Percentiles rank a stretch among this genome's conserved stretches.
These are phyloP conservation scores for Philopotamus ludificatus DNA, from an alignment of 1,140 invertebrate species.

Conservation along the genomic window DNA sequence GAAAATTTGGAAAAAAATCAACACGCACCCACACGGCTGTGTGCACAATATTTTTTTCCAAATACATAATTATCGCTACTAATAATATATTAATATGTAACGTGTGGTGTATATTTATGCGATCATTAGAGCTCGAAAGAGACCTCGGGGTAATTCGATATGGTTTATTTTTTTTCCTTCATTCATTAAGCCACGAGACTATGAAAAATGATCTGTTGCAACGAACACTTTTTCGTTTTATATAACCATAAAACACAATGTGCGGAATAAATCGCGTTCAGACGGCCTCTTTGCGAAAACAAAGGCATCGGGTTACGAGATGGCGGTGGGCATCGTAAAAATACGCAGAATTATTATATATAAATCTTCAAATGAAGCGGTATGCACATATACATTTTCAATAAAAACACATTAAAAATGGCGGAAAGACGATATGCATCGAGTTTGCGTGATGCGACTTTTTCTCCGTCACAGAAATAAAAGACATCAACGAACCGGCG, in stretches of 20 bases:
- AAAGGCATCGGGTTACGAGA: conserved; percentile 4
- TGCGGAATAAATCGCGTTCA: conserved; percentile 14
- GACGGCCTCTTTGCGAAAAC: background rate
- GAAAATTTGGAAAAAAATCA: no score
- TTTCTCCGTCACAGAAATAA: background rate
- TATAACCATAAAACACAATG: conserved; percentile 10
- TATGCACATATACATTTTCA: no score
- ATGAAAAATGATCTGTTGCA: conserved; percentile 29
- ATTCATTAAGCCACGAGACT: conserved; percentile 23
- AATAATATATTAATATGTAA: no score
- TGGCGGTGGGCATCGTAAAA: background rate
- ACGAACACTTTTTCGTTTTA: background rate
- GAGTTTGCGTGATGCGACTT: background rate
- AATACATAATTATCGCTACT: background rate
- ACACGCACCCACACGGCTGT: background rate
- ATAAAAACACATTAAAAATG: no score
- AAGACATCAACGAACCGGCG: no score
- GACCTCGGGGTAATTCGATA: conserved; percentile 24
- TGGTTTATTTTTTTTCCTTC: conserved; percentile 17
- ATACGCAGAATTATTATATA: no score
- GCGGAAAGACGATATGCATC: background rate
- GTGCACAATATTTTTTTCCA: background rate
- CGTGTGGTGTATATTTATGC: background rate
- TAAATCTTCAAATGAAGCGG: no score
- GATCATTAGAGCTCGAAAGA: conserved; percentile 6